Percentiles rank a stretch among this genome's conserved stretches.
Conservation (phyloP, 2,888 invertebrate genomes). For the Exephanes ischioxanthus region DNA sequence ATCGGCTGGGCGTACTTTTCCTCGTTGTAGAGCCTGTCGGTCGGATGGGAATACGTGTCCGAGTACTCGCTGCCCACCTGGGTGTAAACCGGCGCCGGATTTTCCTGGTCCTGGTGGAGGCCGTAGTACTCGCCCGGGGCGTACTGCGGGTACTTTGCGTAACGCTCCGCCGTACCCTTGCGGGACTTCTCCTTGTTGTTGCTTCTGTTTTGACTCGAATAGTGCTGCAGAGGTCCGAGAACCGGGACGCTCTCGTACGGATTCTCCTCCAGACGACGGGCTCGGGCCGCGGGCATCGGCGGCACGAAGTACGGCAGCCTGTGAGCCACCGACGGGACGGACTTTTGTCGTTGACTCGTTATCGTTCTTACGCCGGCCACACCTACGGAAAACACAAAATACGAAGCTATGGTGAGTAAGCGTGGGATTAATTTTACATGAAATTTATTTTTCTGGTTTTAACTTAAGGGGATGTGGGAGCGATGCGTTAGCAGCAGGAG, state of each 20-base stretch:
- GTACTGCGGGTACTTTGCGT: slow-evolving; percentile 74
- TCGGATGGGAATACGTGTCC: slow-evolving; percentile 82
- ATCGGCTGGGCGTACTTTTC: slow-evolving; percentile 81
- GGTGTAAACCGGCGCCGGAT: slow-evolving; percentile 77
- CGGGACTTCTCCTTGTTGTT: slow-evolving; percentile 87
- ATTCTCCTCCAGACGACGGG: slow-evolving; percentile 83
- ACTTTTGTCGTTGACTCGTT: slow-evolving; percentile 80
- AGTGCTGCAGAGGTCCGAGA: slow-evolving; percentile 86
- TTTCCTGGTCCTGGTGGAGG: slow-evolving; percentile 77
- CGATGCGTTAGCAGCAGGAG: too few species aligned
- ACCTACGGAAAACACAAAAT: slow-evolving; percentile 69
- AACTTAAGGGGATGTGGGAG: background rate
- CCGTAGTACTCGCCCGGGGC: slow-evolving; percentile 77
- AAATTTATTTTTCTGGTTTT: background rate
- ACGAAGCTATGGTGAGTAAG: background rate
- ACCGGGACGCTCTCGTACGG: slow-evolving; percentile 91
- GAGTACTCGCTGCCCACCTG: slow-evolving; percentile 80
- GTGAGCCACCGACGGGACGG: slow-evolving; percentile 81
- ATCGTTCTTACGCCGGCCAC: slow-evolving; percentile 80
- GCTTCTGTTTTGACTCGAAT: slow-evolving; percentile 76
- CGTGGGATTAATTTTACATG: background rate
- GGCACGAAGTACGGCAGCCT: slow-evolving; percentile 83
- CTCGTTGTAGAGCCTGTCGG: slow-evolving; percentile 79
- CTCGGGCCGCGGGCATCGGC: slow-evolving; percentile 76
- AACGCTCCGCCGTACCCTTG: slow-evolving; percentile 79